Evolutionary conservation across 2,888 invertebrate species (phyloP).

Genomic region (Spatulosminthurus flaviceps): DNA sequence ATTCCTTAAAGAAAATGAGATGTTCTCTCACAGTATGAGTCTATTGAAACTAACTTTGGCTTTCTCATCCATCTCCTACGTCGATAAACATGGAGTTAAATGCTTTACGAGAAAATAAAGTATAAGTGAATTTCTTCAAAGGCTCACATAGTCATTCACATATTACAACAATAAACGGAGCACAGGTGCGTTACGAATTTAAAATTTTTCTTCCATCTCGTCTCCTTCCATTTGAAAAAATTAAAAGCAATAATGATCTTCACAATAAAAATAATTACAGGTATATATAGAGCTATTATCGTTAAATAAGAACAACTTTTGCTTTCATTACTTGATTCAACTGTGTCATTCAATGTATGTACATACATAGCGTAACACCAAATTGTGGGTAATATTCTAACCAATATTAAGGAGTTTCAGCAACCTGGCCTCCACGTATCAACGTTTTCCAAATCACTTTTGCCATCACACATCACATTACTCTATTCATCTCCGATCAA

Average conservation of each 20-base stretch:
- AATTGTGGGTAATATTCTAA: too few species aligned
- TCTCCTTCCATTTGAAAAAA: constrained; percentile 39
- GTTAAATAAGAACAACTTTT: constrained; percentile 23
- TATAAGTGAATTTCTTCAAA: not conserved
- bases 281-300: not conserved
- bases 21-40: not conserved
- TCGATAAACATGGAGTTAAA: not conserved
- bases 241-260: constrained; percentile 26
- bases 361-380: not conserved
- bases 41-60: constrained; percentile 3
- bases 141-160: not conserved
- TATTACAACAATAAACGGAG: constrained; percentile 25
- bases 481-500: too few species aligned
- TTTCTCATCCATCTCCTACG: constrained; percentile 11
- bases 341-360: not conserved
- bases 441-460: too few species aligned
- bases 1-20: not conserved
- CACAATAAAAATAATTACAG: too few species aligned
- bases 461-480: too few species aligned
- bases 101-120: not conserved
- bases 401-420: too few species aligned
- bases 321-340: not conserved
- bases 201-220: constrained; percentile 23
- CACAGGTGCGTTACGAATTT: constrained; percentile 42
- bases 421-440: too few species aligned